Evolutionary conservation across 2,888 invertebrate genomes (phyloP).

Genomic region (Melieria crassipennis): DNA sequence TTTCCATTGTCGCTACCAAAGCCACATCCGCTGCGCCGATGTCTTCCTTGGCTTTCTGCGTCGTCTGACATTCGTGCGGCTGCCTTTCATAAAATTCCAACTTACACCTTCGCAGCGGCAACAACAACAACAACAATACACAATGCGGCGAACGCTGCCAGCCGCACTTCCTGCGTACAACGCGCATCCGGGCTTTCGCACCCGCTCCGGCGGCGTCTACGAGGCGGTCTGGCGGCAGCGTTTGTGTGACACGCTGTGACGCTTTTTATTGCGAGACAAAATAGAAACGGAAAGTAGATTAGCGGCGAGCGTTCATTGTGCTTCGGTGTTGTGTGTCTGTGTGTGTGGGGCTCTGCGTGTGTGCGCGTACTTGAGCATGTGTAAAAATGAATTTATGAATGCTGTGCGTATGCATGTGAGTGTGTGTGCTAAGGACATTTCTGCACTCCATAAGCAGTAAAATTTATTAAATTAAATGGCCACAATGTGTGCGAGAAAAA

Average conservation of each 20-base stretch:
- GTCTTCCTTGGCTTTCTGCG: too few relatives aligned
- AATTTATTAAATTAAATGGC: neutral
- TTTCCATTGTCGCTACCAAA: too few relatives aligned
- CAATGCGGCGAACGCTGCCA: neutral
- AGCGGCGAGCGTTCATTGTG: constrained; percentile 2
- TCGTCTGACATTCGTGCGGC: too few relatives aligned
- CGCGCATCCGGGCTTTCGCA: neutral
- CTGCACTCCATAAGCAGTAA: neutral
- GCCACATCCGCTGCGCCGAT: too few relatives aligned
- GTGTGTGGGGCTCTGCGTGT: neutral
- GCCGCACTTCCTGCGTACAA: constrained; percentile 4
- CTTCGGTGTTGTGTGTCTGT: constrained; percentile 23
- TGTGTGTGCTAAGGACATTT: neutral
- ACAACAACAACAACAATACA: neutral
- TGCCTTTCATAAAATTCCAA: too few relatives aligned
- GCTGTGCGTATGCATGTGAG: neutral
- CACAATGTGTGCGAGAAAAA: neutral
- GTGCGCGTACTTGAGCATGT: neutral
- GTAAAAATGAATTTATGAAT: neutral
- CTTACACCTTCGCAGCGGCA: neutral
- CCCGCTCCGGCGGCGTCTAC: neutral
- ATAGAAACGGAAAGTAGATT: constrained; percentile 39
- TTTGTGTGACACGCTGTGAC: neutral
- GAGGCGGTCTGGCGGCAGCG: neutral
- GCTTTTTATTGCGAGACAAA: constrained; percentile 24